These are phyloP conservation scores for Zosterops pallidus DNA, from an alignment of 2,113 vertebrate species.

Conservation along the genomic window DNA sequence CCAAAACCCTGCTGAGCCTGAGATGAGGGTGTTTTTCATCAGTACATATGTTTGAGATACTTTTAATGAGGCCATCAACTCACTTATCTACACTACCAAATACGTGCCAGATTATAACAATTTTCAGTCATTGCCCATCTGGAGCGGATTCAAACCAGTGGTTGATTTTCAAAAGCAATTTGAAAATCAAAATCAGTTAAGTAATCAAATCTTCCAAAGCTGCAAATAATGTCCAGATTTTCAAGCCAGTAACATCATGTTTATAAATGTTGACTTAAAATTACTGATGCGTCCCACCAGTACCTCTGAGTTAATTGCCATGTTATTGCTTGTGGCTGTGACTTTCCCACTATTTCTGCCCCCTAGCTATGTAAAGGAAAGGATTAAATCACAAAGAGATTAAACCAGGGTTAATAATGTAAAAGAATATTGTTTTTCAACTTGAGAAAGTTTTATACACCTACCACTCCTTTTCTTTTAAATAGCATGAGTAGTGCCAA, in stretches of 20 bases:
- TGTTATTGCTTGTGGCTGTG: background rate
- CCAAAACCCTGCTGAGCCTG: background rate
- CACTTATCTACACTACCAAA: background rate
- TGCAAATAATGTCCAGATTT: conserved; percentile 28
- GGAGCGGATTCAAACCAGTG: conserved; percentile 46
- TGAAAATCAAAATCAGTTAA: conserved; percentile 44
- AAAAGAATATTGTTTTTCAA: background rate
- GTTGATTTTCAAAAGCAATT: conserved; percentile 29
- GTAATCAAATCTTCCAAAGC: background rate
- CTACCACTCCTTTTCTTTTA: background rate
- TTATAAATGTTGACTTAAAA: conserved; percentile 1
- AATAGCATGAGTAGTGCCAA: background rate
- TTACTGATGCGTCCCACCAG: background rate
- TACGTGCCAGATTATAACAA: background rate
- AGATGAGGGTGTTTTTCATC: background rate
- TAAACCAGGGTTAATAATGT: background rate
- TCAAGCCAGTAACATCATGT: background rate
- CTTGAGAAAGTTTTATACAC: background rate
- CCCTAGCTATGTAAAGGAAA: background rate
- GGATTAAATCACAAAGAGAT: background rate
- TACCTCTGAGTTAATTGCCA: background rate
- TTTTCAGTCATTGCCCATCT: conserved; percentile 36
- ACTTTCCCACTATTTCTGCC: background rate
- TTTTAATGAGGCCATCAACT: conserved; percentile 26
- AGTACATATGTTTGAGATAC: conserved; percentile 10